phyloP scores from a whole-genome alignment of 1,140 invertebrate genomes.

The Antheraea pernyi region DNA sequence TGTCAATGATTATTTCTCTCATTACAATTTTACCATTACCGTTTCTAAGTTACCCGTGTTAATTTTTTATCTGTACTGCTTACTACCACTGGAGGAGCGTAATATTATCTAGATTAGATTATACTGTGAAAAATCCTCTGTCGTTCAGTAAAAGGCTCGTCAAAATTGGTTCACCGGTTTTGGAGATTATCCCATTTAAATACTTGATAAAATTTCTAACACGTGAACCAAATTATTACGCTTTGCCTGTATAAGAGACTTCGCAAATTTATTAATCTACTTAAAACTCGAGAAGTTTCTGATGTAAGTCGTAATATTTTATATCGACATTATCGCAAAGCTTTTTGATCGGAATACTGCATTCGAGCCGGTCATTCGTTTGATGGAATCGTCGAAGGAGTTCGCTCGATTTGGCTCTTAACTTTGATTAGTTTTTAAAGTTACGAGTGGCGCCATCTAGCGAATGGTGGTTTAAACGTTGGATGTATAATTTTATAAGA shows the following conservation, averaged over 20 bases:
- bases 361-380: constrained; percentile 5
- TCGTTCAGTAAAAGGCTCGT: too few species aligned
- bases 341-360: not conserved
- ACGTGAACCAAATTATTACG: not conserved
- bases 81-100: too few species aligned
- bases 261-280: constrained; percentile 1
- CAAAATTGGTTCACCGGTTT: too few species aligned
- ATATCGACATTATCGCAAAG: constrained; percentile 1
- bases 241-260: not conserved
- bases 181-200: too few species aligned
- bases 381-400: not conserved
- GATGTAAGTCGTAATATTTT: constrained; percentile 7
- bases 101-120: too few species aligned
- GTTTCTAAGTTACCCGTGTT: too few species aligned
- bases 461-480: not conserved
- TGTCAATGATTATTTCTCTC: too few species aligned
- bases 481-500: too few species aligned
- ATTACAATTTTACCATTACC: too few species aligned
- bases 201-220: not conserved
- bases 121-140: too few species aligned
- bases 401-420: constrained; percentile 1
- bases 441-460: constrained; percentile 11
- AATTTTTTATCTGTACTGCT: too few species aligned
- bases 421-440: constrained; percentile 8
- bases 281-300: constrained; percentile 3